Conservation (phyloP, 1,140 invertebrate genomes). For the Pogonomyrmex californicus region DNA sequence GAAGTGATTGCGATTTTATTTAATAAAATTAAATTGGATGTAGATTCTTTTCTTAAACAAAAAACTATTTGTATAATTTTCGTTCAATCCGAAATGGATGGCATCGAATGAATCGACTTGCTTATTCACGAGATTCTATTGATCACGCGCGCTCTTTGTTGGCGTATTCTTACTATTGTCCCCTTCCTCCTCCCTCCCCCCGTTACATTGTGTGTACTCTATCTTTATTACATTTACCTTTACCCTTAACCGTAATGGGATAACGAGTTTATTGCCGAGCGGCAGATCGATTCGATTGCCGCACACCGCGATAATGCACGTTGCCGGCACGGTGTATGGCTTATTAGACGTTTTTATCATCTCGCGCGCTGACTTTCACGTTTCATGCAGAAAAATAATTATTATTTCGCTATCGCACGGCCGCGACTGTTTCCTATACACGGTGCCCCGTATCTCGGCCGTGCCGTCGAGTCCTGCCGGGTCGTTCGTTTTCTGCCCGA, state of each 20-base stretch:
- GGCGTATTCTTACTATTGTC: not conserved
- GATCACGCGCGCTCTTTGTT: not conserved
- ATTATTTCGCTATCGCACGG: conserved; percentile 46
- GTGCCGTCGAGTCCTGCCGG: conserved; percentile 13
- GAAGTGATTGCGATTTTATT: not conserved
- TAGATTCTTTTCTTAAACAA: not conserved
- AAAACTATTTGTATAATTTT: not conserved
- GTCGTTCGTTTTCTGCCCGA: conserved; percentile 7
- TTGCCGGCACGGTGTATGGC: not conserved
- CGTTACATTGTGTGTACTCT: conserved; percentile 13
- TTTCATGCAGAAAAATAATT: conserved; percentile 51
- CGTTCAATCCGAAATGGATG: not conserved
- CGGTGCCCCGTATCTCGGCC: conserved; percentile 6
- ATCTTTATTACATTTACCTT: conserved; percentile 42
- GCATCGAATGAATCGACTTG: too few relatives aligned
- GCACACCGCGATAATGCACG: conserved; percentile 30
- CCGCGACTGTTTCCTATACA: conserved; percentile 13
- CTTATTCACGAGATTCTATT: not conserved
- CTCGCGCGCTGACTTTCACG: conserved; percentile 13
- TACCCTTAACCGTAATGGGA: conserved; percentile 37
- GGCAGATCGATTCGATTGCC: conserved; percentile 30
- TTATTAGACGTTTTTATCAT: conserved; percentile 55
- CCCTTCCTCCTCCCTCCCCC: too few relatives aligned
- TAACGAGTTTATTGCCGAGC: conserved; percentile 36
- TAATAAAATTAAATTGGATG: not conserved